phyloP scores from a whole-genome alignment of 2,113 vertebrate species.

The Scomber japonicus region DNA sequence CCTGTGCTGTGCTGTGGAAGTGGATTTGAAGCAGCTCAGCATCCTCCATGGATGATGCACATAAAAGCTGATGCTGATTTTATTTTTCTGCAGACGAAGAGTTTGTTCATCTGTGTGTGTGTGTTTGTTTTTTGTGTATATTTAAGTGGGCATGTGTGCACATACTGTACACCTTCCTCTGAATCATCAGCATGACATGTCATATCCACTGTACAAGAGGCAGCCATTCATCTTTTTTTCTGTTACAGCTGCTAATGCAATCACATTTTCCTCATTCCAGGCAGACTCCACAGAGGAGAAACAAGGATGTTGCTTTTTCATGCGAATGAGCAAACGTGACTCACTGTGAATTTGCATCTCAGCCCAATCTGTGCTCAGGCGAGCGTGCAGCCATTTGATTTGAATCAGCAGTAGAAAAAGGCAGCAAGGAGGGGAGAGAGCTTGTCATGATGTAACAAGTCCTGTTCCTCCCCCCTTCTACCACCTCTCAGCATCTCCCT shows the following conservation, averaged over 20 bases:
- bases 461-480: background rate
- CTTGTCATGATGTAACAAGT: constrained; percentile 65
- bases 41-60: constrained; percentile 60
- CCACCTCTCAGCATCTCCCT: constrained; percentile 14
- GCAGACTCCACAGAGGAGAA: constrained; percentile 14
- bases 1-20: constrained; percentile 52
- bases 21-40: constrained; percentile 61
- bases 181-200: constrained; percentile 7
- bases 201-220: constrained; percentile 1
- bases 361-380: constrained; percentile 51
- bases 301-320: constrained; percentile 44
- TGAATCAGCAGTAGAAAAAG: constrained; percentile 58
- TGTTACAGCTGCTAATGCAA: constrained; percentile 31
- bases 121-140: background rate
- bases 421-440: constrained; percentile 26
- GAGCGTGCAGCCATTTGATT: constrained; percentile 50
- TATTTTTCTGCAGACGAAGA: constrained; percentile 13
- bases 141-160: background rate
- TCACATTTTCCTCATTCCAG: constrained; percentile 31
- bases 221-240: constrained; percentile 28
- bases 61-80: constrained; percentile 42
- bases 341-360: constrained; percentile 70
- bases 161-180: constrained; percentile 18
- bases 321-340: constrained; percentile 51
- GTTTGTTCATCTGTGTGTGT: constrained; percentile 1